Evolutionary conservation across 2,888 invertebrate genomes (phyloP).

Genomic region (Brenthis hecate): DNA sequence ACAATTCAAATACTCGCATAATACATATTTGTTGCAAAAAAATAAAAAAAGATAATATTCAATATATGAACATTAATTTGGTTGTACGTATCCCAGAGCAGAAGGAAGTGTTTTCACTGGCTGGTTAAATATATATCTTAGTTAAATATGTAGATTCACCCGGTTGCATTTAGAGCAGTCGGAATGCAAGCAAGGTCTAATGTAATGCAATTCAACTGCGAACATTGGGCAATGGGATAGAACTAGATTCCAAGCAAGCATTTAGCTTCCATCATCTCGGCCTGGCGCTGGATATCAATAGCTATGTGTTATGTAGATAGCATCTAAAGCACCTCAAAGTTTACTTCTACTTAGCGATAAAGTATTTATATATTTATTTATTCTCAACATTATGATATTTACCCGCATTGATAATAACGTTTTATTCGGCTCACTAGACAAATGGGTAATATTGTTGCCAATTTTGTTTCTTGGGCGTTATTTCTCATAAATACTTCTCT

Average conservation of each 20-base stretch:
- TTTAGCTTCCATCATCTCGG: conserved; percentile 55
- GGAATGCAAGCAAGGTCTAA: conserved; percentile 73
- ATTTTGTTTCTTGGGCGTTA: too few species aligned
- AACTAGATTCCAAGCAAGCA: conserved; percentile 73
- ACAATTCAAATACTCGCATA: too few species aligned
- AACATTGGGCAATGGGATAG: conserved; percentile 60
- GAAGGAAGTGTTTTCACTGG: conserved; percentile 16
- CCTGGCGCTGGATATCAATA: conserved; percentile 41
- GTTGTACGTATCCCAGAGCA: too few species aligned
- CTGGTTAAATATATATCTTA: conserved; percentile 32
- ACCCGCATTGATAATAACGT: too few species aligned
- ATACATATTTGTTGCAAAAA: background rate
- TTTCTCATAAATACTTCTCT: too few species aligned
- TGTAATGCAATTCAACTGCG: conserved; percentile 70
- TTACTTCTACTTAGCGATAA: background rate
- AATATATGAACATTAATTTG: background rate
- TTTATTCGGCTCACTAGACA: too few species aligned
- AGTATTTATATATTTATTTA: background rate
- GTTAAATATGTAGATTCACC: conserved; percentile 39
- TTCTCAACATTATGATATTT: background rate
- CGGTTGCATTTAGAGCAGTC: conserved; percentile 39
- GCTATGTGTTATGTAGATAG: conserved; percentile 17
- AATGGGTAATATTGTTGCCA: too few species aligned
- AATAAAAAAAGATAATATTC: background rate
- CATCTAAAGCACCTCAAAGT: conserved; percentile 1